Percentiles rank a stretch among this genome's conserved stretches.
Evolutionary conservation across 2,113 vertebrate species (phyloP).

Genomic region (Xenopus borealis): DNA sequence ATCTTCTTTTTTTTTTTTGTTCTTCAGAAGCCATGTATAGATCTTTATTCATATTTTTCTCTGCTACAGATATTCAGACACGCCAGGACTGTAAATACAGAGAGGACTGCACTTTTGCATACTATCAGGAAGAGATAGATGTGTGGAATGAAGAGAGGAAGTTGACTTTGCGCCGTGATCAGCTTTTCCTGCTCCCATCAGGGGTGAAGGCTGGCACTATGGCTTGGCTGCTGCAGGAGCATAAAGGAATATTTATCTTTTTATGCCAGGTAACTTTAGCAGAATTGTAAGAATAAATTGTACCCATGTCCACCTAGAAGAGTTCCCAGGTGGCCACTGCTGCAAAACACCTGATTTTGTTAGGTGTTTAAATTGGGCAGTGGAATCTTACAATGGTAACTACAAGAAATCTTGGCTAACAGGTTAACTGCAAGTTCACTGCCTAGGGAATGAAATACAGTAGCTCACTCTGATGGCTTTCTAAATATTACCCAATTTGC

Average conservation of each 20-base stretch:
- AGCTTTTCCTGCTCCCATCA: conserved; percentile 76
- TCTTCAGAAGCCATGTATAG: too few relatives aligned
- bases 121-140: conserved; percentile 94
- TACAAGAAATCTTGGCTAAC: too few relatives aligned
- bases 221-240: conserved; percentile 76
- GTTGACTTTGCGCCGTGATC: conserved; percentile 78
- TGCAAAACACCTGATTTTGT: too few relatives aligned
- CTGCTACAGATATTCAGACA: conserved; percentile 79
- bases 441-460: too few relatives aligned
- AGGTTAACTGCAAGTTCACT: too few relatives aligned
- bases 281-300: neutral
- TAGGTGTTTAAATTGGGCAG: too few relatives aligned
- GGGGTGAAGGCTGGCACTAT: conserved; percentile 75
- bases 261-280: conserved; percentile 80
- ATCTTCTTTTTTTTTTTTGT: too few relatives aligned
- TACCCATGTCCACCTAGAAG: too few relatives aligned
- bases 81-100: conserved; percentile 86
- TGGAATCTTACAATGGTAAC: too few relatives aligned
- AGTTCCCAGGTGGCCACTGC: too few relatives aligned
- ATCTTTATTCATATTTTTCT: neutral
- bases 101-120: conserved; percentile 93
- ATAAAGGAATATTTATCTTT: conserved; percentile 88
- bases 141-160: conserved; percentile 92
- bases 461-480: too few relatives aligned
- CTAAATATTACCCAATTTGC: too few relatives aligned